Base-by-base conservation (phyloP, 2,113 vertebrate genomes). In the Cynopterus brachyotis region DNA sequence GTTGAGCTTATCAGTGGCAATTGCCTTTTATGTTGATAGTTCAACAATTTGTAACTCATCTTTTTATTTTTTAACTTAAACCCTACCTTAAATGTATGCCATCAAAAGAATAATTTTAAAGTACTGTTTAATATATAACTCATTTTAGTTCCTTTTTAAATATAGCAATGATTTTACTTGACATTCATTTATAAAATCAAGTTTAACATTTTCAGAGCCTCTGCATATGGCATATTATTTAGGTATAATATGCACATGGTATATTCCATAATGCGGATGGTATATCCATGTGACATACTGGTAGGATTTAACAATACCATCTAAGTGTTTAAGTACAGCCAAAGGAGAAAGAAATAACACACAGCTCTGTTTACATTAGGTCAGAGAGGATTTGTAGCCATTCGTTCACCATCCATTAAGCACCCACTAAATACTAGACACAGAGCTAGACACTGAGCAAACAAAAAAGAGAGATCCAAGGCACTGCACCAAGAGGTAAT, bases 161-260 rank as follows among this genome's bases (percentile, higher is more conserved):
- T 32, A 55, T 11, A 73, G 6, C 40, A 50, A 88, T 67, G 69
- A 60, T 55, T 75, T 84, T 70, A 66, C 32, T 70, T 87, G 45
- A 66, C 73, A 32, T 45, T 82, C 60, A 76, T 60, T 87, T 94
- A 66, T 86, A 84, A 96, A 89, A 90, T 86, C 73, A 94, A 75
- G 12, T 64, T 69, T 82, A 89, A 84, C 59, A 76, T 30, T 22
- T n/a, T 76, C 37, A 86, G 3, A 53, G 53, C 16, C 37, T 83
- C 62, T 90, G 28, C 16, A 37, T 12, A 62, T 13, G 13, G 42
- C 13, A 17, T 70, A 53, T 64, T 62, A 78, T 20, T 45, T 72
- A 11, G 13, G 8, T 50, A 37, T 11, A 82, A 60, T 24, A 83
- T 24, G 37, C 15, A 47, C 6, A 28, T 12, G 5, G 55, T 19